Base-by-base conservation (phyloP, 1,140 invertebrate species). In the Drosophila sulfurigaster region DNA sequence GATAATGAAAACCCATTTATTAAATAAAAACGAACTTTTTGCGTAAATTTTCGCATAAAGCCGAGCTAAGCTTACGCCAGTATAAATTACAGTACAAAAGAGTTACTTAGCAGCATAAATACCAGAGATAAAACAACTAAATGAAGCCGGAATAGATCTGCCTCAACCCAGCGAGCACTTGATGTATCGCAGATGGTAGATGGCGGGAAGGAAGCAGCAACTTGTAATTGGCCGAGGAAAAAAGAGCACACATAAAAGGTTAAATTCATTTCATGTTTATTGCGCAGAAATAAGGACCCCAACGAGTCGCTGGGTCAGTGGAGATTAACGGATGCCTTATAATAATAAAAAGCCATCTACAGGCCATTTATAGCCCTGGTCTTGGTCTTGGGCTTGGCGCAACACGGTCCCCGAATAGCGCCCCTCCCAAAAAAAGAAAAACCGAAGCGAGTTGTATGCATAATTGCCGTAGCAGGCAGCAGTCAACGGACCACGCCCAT, bases 261-360 rank as follows among this genome's bases (percentile, higher is more conserved):
- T 82, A 76, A 73, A 77, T 87, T 75, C 79, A 77, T 28, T 38
- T 6, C 32, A 75, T 75, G 78, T 75, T 85, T 81, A 85, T 85
- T 75, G 78, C 69, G 28, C 46, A 35, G 45, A 45, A 56, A 32
- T 48, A 56, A 69, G 70, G 43, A 25, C 63, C 67, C 77, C 54
- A 62, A 69, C 35, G 35, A 38, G 35, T 38, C 35, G 35, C 81
- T 78, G 49, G 57, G 65, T 32, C 45, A 49, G 8, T 20, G 35
- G 35, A 57, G 62, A 86, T 86, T 75, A 86, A 64, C 25, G 11
- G 51, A 60, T 62, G 82, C 75, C 56, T 62, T 60, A 60, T 64
- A 56, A 54, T 62, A 56, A 60, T 64, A 56, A 54, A 80, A 71
- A 38, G 45, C 59, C 65, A 76, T 83, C 60, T 30, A n/a, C 60